phyloP scores from a whole-genome alignment of 2,888 invertebrate genomes.

The Psococerastis gibbosa region DNA sequence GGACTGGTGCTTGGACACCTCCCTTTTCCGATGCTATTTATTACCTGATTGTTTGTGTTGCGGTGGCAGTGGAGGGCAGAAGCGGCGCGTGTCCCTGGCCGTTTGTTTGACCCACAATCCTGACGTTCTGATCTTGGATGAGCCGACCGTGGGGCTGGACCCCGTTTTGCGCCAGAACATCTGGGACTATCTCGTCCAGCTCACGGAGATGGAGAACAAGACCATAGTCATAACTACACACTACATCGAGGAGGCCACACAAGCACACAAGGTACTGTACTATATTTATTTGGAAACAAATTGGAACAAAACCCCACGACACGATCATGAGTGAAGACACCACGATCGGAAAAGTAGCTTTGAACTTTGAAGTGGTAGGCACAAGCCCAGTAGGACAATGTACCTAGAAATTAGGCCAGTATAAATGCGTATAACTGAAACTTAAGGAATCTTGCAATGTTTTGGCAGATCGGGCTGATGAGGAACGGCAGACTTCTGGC shows the following conservation, averaged over 20 bases:
- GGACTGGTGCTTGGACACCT: background rate
- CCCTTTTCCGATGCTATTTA: too few species aligned
- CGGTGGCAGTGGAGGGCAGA: constrained; percentile 30
- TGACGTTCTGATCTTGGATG: constrained; percentile 29
- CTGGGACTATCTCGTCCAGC: constrained; percentile 28
- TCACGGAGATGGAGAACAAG: constrained; percentile 24
- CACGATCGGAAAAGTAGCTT: too few species aligned
- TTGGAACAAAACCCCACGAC: too few species aligned
- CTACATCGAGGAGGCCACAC: constrained; percentile 31
- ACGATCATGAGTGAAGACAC: too few species aligned
- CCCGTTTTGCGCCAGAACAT: constrained; percentile 26
- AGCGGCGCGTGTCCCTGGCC: constrained; percentile 29
- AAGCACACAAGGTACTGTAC: constrained; percentile 23
- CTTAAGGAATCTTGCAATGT: background rate
- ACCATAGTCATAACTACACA: constrained; percentile 33
- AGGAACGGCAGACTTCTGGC: constrained; percentile 29
- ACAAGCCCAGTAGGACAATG: too few species aligned
- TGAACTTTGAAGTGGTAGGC: too few species aligned
- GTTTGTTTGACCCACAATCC: constrained; percentile 30
- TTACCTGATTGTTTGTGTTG: too few species aligned
- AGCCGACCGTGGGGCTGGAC: constrained; percentile 32
- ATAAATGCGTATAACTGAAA: too few species aligned
- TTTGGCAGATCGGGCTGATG: constrained; percentile 29
- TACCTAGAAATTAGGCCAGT: too few species aligned
- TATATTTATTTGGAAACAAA: too few species aligned